Conservation (phyloP, 2,113 vertebrate genomes). For the Turnix velox region DNA sequence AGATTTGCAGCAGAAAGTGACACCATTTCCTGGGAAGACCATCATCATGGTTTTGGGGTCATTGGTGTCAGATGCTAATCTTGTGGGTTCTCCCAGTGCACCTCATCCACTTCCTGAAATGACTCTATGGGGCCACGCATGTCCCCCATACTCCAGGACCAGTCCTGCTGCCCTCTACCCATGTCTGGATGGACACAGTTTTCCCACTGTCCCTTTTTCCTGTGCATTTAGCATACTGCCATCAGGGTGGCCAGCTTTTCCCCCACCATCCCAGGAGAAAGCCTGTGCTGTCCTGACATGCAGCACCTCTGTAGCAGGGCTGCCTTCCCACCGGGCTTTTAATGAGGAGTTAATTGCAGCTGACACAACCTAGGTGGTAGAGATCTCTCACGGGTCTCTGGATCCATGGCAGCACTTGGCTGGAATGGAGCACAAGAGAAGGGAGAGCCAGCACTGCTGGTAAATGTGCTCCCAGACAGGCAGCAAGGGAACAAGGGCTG, state of each 20-base stretch:
- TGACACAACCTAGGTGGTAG: neutral
- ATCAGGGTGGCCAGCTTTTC: neutral
- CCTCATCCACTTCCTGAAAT: neutral
- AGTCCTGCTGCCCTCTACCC: neutral
- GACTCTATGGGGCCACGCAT: neutral
- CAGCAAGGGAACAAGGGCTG: neutral
- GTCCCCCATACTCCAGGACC: rapidly evolving
- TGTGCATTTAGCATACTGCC: rapidly evolving
- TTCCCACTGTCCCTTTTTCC: neutral
- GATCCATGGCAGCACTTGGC: neutral
- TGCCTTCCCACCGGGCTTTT: neutral
- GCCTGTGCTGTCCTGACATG: neutral
- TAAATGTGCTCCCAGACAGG: neutral
- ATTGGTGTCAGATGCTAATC: neutral
- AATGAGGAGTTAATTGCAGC: neutral
- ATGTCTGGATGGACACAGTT: rapidly evolving
- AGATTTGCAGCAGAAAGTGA: neutral
- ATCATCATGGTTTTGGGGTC: rapidly evolving
- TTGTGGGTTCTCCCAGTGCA: neutral
- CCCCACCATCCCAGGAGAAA: rapidly evolving
- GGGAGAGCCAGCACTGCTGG: neutral
- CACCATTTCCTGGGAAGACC: neutral
- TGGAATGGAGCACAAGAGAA: neutral
- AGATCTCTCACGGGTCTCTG: neutral
- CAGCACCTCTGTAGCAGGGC: neutral